Base-by-base conservation (phyloP, 2,113 vertebrate genomes). In the Saimiri boliviensis region DNA sequence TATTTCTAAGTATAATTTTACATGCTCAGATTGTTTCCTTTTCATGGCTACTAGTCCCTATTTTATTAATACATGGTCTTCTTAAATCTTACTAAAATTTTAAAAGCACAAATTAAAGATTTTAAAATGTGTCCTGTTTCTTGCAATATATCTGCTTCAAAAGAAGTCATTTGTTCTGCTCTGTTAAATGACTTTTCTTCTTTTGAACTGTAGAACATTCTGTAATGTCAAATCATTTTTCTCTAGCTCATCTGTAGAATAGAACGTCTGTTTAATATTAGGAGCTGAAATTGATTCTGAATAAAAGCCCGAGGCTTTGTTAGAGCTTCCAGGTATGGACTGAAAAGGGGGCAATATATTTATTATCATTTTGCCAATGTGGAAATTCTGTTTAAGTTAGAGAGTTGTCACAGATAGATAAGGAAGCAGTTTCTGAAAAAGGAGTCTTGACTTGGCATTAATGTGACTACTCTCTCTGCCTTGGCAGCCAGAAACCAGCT, bases 221-320 rank as follows among this genome's bases (percentile, higher is more conserved):
- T 73, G 21, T 49, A 63, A 52, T 85, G 42, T 14, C 35, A 37
- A 20, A 0, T 30, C 83, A 19, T 27, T 79, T 91, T 35, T 70
- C 66, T 63, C 16, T 45, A 94, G 21, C 3, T 54, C 17, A 3
- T 85, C 30, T 79, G 7, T 77, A 91, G 45, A 37, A 85, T n/a
- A 19, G 25, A 49, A 66, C 81, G 30, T 60, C 66, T 94, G 20
- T 86, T 40, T 85, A 80, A 37, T 82, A 86, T 86, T 86, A 88
- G 81, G 56, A 96, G 73, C 27, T 74, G 47, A 94, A 35, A 77
- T 91, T 74, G 63, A 85, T 93, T 88, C 37, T 81, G 10, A 92
- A 63, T 91, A 87, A 71, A 93, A 66, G 13, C 25, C 0, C 71
- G 42, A 86, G 63, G 23, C 32, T 42, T 85, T 76, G 37, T 71